phyloP scores from a whole-genome alignment of 2,113 vertebrate species.

The Equus przewalskii region DNA sequence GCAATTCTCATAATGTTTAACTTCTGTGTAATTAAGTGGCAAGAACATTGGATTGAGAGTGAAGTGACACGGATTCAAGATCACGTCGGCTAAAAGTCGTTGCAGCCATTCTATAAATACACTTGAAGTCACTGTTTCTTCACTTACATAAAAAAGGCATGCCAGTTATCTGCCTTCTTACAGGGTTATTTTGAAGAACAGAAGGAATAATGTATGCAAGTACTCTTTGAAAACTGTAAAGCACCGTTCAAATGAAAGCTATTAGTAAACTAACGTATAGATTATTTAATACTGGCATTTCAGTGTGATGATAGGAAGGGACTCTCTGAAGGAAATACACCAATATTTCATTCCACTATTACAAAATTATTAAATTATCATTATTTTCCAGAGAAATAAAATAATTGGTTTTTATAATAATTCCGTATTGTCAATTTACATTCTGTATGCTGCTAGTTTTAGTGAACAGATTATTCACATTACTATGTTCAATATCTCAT shows the following conservation, averaged over 20 bases:
- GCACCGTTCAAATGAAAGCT: background rate
- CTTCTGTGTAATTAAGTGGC: background rate
- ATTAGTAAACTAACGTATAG: background rate
- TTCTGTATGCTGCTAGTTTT: background rate
- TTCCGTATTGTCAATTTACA: background rate
- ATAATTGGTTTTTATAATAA: background rate
- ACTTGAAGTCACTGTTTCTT: background rate
- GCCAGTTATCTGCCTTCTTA: background rate
- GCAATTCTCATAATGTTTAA: background rate
- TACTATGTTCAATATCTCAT: background rate
- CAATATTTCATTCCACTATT: background rate
- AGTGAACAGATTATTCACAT: background rate
- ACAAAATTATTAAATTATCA: background rate
- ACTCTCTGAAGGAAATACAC: background rate
- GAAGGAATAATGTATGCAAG: background rate
- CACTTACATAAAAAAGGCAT: background rate
- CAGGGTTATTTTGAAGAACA: slow-evolving; percentile 13
- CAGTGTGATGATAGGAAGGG: background rate
- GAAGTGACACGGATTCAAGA: background rate
- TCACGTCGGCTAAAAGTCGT: background rate
- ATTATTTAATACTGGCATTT: slow-evolving; percentile 36
- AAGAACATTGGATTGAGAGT: background rate
- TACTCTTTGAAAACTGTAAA: slow-evolving; percentile 4
- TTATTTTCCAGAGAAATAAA: background rate
- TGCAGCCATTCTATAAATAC: background rate